Base-by-base conservation (phyloP, 1,140 invertebrate genomes). In the Papilio polyxenes region DNA sequence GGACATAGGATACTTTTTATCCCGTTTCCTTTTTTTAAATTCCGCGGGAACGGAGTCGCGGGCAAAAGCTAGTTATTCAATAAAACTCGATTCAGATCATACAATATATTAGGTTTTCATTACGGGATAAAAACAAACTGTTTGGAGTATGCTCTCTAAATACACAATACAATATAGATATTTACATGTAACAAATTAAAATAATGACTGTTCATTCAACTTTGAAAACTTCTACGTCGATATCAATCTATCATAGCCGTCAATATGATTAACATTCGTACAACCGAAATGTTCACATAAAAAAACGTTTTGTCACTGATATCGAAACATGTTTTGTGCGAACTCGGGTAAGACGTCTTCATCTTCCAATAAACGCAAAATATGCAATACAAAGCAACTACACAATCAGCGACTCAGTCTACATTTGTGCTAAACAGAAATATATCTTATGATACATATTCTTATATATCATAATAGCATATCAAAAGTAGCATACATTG, bases 391-490 rank as follows among this genome's bases (percentile, higher is more conserved):
- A 65, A 72, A 72, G 65, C 65, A 40, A 72, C 31, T 40, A 37
- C 53, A 56, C 23, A 31, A 65, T 37, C 37, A 72, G 31, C 3
- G 20, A 37, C 15, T 10, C 65, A 40, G 65, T 37, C 65, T 72
- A 72, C 65, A 72, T 72, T 72, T 72, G 65, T 72, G 65, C 65
- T 72, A 15, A 72, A 72, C 65, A 72, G 65, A 72, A 75, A 49
- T 48, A n/a, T 44, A 49, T 49, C 40, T 48, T 49, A 75, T 3
- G 31, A 49, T 75, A 49, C 9, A 49, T 75, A 48, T 17, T 48
- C 40, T 77, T 77, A 77, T 77, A 49, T 77, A 77, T 23, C 75
- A 53, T 77, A 51, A 77, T 53, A 77, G 75, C 75, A 53, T 77
- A 77, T 77, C 44, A 77, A 77, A 51, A 77, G 20, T 77, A 49